Evolutionary conservation across 2,113 vertebrate genomes (phyloP).

Genomic region (Clupea harengus): DNA sequence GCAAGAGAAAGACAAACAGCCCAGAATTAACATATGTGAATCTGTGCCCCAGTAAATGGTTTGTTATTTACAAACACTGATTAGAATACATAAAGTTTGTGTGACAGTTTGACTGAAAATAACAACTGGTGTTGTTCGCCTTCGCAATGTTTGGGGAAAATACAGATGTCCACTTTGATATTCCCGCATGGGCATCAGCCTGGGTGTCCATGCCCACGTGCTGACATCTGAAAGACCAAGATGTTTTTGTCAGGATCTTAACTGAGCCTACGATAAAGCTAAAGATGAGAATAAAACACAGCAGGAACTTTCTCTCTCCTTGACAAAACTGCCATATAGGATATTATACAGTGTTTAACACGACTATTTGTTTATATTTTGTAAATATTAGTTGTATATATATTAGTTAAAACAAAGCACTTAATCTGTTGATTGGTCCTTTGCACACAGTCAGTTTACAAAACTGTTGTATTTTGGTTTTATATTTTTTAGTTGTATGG

Average conservation of each 20-base stretch:
- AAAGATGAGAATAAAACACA: background rate
- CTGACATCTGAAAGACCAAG: background rate
- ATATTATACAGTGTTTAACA: no score
- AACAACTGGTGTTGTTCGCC: background rate
- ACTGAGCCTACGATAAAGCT: background rate
- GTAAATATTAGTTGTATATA: no score
- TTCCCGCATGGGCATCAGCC: background rate
- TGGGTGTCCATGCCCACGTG: background rate
- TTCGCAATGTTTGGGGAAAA: background rate
- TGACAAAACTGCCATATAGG: background rate
- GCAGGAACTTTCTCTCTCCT: background rate
- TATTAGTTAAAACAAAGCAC: background rate
- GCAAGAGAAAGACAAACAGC: background rate
- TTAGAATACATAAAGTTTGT: background rate
- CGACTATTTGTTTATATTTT: no score
- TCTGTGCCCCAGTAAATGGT: background rate
- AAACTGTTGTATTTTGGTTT: background rate
- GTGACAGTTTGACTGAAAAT: constrained; percentile 13
- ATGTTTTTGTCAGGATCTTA: background rate
- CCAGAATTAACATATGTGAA: background rate
- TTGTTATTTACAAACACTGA: constrained; percentile 9
- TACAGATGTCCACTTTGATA: background rate
- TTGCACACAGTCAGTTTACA: background rate
- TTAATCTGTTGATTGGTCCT: background rate
- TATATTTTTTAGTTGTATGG: background rate